These are phyloP conservation scores for Anthopleura sola DNA, from an alignment of 64 coral and sea anemone genomes.

Conservation along the genomic window DNA sequence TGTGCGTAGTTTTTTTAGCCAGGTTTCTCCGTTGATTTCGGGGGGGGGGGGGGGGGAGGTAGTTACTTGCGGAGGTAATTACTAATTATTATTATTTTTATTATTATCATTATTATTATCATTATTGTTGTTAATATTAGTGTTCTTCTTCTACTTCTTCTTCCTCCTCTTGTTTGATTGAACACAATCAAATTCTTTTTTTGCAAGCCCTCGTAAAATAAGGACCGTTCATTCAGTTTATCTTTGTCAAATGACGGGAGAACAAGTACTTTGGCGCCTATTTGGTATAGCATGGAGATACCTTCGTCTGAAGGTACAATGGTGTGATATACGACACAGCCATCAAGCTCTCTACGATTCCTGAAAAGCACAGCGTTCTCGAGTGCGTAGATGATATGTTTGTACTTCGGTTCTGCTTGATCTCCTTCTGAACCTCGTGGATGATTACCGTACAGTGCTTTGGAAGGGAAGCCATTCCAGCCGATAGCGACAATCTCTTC, in stretches of 20 bases:
- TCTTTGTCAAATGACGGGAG: background rate
- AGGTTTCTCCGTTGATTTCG: no score
- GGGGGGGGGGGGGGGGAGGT: no score
- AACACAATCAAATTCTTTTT: no score
- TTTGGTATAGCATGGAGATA: background rate
- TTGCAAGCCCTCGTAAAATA: no score
- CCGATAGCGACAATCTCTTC: conserved; percentile 39
- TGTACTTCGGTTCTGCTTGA: conserved; percentile 38
- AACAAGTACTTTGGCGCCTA: background rate
- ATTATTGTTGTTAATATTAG: no score
- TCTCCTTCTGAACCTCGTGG: conserved; percentile 34
- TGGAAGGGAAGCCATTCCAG: conserved; percentile 47
- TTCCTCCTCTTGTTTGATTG: no score
- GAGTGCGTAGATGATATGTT: conserved; percentile 15
- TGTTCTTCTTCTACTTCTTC: no score
- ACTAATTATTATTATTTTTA: no score
- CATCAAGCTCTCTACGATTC: background rate
- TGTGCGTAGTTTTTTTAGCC: no score
- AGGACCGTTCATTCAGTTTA: background rate
- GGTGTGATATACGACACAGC: background rate
- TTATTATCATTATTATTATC: no score
- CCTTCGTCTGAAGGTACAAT: background rate
- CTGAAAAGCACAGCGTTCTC: background rate
- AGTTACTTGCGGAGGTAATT: no score
- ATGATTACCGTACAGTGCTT: conserved; percentile 48